Conservation (phyloP, 2,113 vertebrate genomes). For the Steatornis caripensis region DNA sequence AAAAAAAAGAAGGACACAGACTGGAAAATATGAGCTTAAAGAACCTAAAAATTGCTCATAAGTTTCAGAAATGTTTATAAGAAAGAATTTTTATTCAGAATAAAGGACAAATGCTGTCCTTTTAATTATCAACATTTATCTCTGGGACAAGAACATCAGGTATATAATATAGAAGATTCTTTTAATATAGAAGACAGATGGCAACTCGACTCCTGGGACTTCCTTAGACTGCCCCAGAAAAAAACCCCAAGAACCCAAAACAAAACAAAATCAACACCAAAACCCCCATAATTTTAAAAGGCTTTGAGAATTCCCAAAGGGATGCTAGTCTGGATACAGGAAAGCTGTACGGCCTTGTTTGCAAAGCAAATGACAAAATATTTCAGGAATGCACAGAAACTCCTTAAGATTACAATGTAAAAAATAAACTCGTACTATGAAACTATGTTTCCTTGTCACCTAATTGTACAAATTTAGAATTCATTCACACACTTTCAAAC, state of each 20-base stretch:
- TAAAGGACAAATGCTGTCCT: constrained; percentile 71
- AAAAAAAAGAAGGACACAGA: neutral
- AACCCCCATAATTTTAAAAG: constrained; percentile 67
- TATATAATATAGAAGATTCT: constrained; percentile 71
- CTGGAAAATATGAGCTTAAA: neutral
- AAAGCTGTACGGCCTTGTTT: constrained; percentile 28
- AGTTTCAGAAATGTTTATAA: neutral
- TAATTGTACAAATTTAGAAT: neutral
- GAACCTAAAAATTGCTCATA: neutral
- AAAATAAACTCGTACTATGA: neutral
- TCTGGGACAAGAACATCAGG: constrained; percentile 78
- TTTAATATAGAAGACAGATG: constrained; percentile 81
- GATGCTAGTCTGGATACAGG: constrained; percentile 21
- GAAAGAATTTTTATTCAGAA: constrained; percentile 44
- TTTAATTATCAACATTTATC: constrained; percentile 82
- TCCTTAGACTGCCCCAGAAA: constrained; percentile 66
- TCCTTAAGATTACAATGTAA: neutral
- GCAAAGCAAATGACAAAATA: constrained; percentile 39
- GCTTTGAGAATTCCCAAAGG: constrained; percentile 69
- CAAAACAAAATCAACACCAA: constrained; percentile 7
- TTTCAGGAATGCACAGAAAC: constrained; percentile 1
- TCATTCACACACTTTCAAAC: neutral
- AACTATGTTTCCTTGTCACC: neutral
- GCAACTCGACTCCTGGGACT: constrained; percentile 72
- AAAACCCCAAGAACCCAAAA: neutral